These are phyloP conservation scores for Theonella swinhoei DNA, from an alignment of 37 sponge, comb jelly and placozoan genomes.

Conservation along the genomic window DNA sequence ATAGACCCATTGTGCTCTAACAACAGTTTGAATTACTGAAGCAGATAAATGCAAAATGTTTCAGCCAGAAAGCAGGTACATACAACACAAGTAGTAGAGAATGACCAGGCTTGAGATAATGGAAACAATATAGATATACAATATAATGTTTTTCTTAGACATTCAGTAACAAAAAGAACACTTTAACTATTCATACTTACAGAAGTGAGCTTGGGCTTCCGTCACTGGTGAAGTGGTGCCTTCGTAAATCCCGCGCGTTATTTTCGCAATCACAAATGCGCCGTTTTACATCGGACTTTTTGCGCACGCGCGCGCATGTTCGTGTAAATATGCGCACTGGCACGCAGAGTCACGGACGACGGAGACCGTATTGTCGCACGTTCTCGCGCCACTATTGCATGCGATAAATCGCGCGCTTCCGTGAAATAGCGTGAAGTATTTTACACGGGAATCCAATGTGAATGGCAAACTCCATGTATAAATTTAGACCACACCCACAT, in stretches of 20 bases:
- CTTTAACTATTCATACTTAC: too few species aligned
- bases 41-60: too few species aligned
- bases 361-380: neutral
- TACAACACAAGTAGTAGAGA: too few species aligned
- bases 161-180: too few species aligned
- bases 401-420: neutral
- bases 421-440: neutral
- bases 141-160: too few species aligned
- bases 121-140: neutral
- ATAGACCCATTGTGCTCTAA: neutral
- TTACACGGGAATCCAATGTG: neutral
- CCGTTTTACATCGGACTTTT: neutral
- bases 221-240: too few species aligned
- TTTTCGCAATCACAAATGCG: neutral
- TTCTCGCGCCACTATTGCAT: neutral
- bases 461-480: too few species aligned
- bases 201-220: too few species aligned
- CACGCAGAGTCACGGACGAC: neutral
- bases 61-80: too few species aligned
- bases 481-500: too few species aligned
- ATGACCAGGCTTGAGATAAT: too few species aligned
- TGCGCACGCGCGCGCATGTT: neutral
- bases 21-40: too few species aligned
- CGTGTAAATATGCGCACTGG: neutral
- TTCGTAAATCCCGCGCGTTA: neutral